These are phyloP conservation scores for Microvelia longipes DNA, from an alignment of 1,140 invertebrate species.

Conservation along the genomic window DNA sequence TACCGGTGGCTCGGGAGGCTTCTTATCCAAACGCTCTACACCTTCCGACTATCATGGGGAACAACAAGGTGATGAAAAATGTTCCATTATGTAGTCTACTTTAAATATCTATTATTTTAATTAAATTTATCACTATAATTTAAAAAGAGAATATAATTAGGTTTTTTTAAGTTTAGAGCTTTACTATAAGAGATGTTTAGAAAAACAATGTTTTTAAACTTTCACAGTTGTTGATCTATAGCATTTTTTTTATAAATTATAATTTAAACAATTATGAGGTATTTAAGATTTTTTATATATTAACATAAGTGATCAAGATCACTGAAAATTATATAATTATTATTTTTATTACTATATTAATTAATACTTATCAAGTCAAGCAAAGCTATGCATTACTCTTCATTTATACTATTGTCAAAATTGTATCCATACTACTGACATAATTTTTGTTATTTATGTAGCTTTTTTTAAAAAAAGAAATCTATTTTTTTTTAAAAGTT, in stretches of 20 bases:
- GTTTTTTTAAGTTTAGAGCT: neutral
- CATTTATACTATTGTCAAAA: no score
- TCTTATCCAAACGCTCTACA: neutral
- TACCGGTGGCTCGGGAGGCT: neutral
- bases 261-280: neutral
- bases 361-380: neutral
- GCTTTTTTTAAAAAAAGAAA: no score
- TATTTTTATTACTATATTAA: neutral
- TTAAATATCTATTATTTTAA: neutral
- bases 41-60: neutral
- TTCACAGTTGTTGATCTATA: neutral
- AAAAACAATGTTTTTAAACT: neutral
- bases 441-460: no score
- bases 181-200: neutral
- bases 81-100: slow-evolving; percentile 3
- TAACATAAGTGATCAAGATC: no score
- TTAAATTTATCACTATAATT: neutral
- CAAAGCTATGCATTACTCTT: neutral
- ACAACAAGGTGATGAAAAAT: slow-evolving; percentile 3
- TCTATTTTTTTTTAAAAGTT: no score
- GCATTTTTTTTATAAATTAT: neutral
- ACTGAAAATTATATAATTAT: no score
- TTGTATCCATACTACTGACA: no score
- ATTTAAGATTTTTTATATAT: neutral
- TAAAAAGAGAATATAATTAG: neutral